Conservation (phyloP, 2,888 invertebrate genomes). For the Heliconius sara region DNA sequence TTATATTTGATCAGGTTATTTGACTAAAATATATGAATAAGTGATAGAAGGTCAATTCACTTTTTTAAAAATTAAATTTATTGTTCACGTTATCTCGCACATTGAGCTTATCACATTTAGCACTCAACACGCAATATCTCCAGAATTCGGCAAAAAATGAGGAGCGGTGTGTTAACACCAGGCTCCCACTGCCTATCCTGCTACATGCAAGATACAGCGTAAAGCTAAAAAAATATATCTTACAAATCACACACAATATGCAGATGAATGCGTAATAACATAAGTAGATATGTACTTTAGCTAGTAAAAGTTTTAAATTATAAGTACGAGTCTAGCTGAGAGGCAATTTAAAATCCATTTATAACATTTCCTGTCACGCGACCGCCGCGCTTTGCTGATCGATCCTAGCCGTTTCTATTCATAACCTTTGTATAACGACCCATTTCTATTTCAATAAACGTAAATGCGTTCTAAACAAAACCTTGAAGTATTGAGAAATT, state of each 20-base stretch:
- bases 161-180: too few species aligned
- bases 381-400: slow-evolving; percentile 34
- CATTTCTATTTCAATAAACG: slow-evolving; percentile 6
- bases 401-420: slow-evolving; percentile 38
- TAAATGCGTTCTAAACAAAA: background rate
- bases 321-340: slow-evolving; percentile 30
- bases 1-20: too few species aligned
- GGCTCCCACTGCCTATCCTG: too few species aligned
- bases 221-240: background rate
- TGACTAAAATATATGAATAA: too few species aligned
- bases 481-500: too few species aligned
- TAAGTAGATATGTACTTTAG: background rate
- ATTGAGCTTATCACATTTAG: too few species aligned
- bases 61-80: too few species aligned
- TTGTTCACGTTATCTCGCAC: too few species aligned
- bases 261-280: background rate
- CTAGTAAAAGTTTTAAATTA: slow-evolving; percentile 16
- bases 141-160: too few species aligned
- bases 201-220: too few species aligned
- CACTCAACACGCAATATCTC: too few species aligned
- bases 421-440: slow-evolving; percentile 19
- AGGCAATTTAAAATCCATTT: slow-evolving; percentile 48
- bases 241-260: background rate
- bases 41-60: too few species aligned
- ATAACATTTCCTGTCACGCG: slow-evolving; percentile 43